Evolutionary conservation across 30 jellyfish, hydroid and myxozoan species (phyloP), one percentile per base, ranked within the genome.

Genomic region (Pelagia noctiluca): DNA sequence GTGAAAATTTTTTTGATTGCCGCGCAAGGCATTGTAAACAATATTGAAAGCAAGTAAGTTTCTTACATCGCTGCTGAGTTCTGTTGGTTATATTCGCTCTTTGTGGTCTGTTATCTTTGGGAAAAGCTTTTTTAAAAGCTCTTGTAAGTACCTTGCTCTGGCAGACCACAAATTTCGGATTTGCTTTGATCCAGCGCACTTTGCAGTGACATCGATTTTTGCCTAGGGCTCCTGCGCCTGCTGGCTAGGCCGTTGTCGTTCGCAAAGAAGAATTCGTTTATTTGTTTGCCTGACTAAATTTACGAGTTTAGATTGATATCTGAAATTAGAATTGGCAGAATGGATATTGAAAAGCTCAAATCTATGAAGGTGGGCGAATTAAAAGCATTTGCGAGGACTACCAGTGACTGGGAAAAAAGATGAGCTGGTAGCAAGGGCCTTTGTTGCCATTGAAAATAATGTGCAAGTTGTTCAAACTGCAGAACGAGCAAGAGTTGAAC

Each of bases 391-490:
- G 13, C 49, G 76, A 0, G 75, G 86, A 10, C 75, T 75, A 26
- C 49, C 49, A 75, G 72, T 75, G 13, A 0, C 46, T 75, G 86
- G 75, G 0, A 35, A 60, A 24, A 75, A 75, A 48, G 46, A 75
- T 5, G 89, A 78, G 30, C 24, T 78, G 26, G 80, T 71, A 32
- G 89, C 92, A 34, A 23, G 78, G 31, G 89, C 50, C 21, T 82
- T 64, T 69, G 46, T 54, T 47, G 92, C 79, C 16, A 48, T 68
- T 4, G 89, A 82, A 35, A 82, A 82, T 35, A 66, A 69, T 23
- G 78, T 84, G 19, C 70, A 34, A 19, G 38, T 53, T 62, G 46
- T 73, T 16, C 29, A 75, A 73, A 84, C 95, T 18, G 91, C 73
- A 13, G 89, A 71, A 46, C 90, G 74, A 62, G 74, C 74, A 5